Evolutionary conservation across 30 jellyfish, hydroid and myxozoan genomes (phyloP).

Genomic region (Nemopilema nomurai): DNA sequence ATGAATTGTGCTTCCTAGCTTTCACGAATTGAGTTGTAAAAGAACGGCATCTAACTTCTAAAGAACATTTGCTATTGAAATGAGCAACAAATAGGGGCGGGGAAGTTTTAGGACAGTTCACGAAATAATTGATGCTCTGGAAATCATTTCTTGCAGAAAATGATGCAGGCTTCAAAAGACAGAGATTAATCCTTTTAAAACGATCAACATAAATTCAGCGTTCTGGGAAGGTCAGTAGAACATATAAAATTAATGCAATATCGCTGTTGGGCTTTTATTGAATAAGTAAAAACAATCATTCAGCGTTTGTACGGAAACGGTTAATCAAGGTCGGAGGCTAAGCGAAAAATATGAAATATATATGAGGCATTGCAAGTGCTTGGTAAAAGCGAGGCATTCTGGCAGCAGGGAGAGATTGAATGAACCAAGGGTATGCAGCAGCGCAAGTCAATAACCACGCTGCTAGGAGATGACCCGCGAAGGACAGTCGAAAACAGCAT

Average conservation of each 20-base stretch:
- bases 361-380: conserved; percentile 36
- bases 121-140: not conserved
- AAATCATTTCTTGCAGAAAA: not conserved
- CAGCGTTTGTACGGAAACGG: not conserved
- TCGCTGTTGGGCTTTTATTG: not conserved
- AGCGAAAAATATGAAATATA: conserved; percentile 18
- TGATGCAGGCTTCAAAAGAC: not conserved
- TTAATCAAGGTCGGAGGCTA: not conserved
- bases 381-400: not conserved
- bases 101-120: not conserved
- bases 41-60: too few relatives aligned
- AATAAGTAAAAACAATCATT: not conserved
- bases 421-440: not conserved
- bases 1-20: too few relatives aligned
- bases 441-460: not conserved
- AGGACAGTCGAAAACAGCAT: not conserved
- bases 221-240: not conserved
- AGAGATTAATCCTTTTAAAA: not conserved
- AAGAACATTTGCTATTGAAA: too few relatives aligned
- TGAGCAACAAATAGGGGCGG: too few relatives aligned
- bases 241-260: not conserved
- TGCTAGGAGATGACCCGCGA: not conserved
- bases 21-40: too few relatives aligned
- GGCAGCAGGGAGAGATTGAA: conserved; percentile 29
- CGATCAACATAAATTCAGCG: not conserved